Conservation (phyloP, 2,888 invertebrate species). For the Drosophila mercatorum region DNA sequence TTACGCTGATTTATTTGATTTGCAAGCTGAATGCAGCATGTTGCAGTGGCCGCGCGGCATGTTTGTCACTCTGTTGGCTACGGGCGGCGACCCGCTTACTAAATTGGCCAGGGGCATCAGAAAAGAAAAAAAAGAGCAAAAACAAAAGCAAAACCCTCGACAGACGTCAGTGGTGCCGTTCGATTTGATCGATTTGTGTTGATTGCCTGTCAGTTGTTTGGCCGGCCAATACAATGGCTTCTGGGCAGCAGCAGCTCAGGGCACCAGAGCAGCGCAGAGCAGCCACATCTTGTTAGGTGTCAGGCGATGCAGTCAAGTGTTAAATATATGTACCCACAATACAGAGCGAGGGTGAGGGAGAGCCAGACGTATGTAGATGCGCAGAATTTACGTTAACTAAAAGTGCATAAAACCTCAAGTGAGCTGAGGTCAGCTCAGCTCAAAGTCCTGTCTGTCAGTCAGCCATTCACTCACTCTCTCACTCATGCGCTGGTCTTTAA, state of each 20-base stretch:
- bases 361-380: conserved; percentile 14
- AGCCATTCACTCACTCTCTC: conserved; percentile 25
- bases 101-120: conserved; percentile 61
- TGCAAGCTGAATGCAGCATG: conserved; percentile 54
- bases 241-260: conserved; percentile 26
- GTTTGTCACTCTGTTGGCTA: conserved; percentile 59
- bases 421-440: conserved; percentile 23
- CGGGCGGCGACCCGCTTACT: conserved; percentile 47
- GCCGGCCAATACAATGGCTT: conserved; percentile 63
- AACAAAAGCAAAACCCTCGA: conserved; percentile 28
- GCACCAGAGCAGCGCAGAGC: conserved; percentile 7
- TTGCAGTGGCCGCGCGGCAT: conserved; percentile 39
- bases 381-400: conserved; percentile 75
- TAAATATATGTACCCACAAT: conserved; percentile 67
- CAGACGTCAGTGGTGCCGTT: conserved; percentile 41
- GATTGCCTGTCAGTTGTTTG: conserved; percentile 72
- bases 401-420: conserved; percentile 65
- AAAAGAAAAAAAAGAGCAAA: not conserved
- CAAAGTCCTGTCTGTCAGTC: conserved; percentile 55
- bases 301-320: conserved; percentile 75
- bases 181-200: conserved; percentile 79
- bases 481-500: conserved; percentile 44
- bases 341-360: conserved; percentile 33
- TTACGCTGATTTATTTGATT: conserved; percentile 82
- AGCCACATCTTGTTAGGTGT: conserved; percentile 71